phyloP scores from a whole-genome alignment of 2,888 invertebrate genomes.

The Idaea straminata region DNA sequence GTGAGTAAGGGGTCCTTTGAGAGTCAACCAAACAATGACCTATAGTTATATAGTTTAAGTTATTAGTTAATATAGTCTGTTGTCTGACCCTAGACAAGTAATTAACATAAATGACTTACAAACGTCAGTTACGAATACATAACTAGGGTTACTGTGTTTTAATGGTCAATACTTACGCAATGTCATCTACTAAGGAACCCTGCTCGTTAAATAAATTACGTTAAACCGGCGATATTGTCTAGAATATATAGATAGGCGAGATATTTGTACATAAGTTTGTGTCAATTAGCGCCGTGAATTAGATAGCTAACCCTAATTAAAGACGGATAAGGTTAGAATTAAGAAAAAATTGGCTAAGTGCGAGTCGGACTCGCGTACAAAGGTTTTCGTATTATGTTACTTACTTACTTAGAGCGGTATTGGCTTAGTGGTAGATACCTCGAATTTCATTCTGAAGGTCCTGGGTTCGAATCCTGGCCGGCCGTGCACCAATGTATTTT shows the following conservation, averaged over 20 bases:
- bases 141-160: background rate
- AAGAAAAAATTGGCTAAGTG: background rate
- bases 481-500: too few species aligned
- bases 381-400: too few species aligned
- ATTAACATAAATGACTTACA: background rate
- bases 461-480: too few species aligned
- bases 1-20: too few species aligned
- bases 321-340: background rate
- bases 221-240: background rate
- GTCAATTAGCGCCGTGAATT: background rate
- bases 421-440: too few species aligned
- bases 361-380: too few species aligned
- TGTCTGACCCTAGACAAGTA: background rate
- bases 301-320: background rate
- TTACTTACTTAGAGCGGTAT: too few species aligned
- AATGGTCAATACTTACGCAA: background rate
- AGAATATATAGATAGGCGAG: background rate
- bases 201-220: background rate
- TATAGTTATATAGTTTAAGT: too few species aligned
- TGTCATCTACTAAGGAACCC: background rate
- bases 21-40: too few species aligned
- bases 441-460: too few species aligned
- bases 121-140: background rate
- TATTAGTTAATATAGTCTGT: background rate
- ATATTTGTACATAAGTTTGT: background rate